Conservation (phyloP, 2,797 vertebrate genomes). For the Acrossocheilus wenchowensis region DNA sequence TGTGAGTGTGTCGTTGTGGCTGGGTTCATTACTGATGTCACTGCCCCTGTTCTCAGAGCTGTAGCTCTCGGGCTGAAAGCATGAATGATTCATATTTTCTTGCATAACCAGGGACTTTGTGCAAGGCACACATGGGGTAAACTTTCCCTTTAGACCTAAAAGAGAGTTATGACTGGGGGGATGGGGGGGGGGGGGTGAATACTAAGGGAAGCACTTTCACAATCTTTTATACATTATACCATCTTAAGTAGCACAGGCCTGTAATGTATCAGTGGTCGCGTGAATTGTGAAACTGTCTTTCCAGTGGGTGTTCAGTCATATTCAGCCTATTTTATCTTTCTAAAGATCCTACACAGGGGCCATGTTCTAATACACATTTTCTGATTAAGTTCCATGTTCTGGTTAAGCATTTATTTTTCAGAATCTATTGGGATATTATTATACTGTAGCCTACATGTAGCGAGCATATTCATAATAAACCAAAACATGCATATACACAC, state of each 20-base stretch:
- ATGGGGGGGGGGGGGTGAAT: neutral
- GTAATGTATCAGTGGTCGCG: neutral
- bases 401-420: neutral
- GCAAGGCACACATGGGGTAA: constrained; percentile 38
- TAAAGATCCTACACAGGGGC: neutral
- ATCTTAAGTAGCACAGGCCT: neutral
- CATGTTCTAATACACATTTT: neutral
- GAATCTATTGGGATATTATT: neutral
- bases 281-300: neutral
- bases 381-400: neutral
- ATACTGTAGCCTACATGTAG: neutral
- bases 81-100: constrained; percentile 59
- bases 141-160: constrained; percentile 34
- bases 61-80: constrained; percentile 26
- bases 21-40: constrained; percentile 55
- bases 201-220: neutral
- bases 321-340: neutral
- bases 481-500: neutral
- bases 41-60: constrained; percentile 29
- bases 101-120: constrained; percentile 48
- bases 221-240: constrained; percentile 24
- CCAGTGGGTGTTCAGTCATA: neutral
- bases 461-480: neutral
- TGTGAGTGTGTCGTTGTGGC: constrained; percentile 34
- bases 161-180: neutral